Conservation (phyloP, 2,113 vertebrate species). For the Falcunculus frontatus region DNA sequence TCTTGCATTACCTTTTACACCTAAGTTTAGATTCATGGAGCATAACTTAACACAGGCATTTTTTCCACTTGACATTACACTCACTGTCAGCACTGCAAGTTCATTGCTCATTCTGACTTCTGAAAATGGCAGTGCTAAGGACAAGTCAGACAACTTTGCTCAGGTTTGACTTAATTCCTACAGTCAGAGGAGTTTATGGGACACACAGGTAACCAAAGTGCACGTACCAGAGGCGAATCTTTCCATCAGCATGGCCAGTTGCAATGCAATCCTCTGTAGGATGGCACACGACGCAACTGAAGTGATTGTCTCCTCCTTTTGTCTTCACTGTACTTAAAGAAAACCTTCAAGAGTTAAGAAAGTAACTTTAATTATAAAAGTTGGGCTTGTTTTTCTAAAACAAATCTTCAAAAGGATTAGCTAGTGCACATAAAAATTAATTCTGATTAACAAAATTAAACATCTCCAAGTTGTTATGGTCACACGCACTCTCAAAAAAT, state of each 20-base stretch:
- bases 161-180: background rate
- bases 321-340: conserved; percentile 72
- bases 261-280: conserved; percentile 92
- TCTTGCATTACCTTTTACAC: background rate
- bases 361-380: background rate
- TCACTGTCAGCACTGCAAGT: background rate
- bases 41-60: background rate
- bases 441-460: background rate
- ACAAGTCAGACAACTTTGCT: background rate
- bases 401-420: background rate
- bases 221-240: conserved; percentile 90
- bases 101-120: background rate
- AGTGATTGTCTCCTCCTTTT: conserved; percentile 78
- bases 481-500: background rate
- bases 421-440: background rate
- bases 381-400: background rate
- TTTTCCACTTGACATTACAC: background rate
- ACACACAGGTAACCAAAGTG: background rate
- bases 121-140: background rate
- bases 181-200: background rate
- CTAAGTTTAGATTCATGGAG: background rate
- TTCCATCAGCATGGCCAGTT: conserved; percentile 89
- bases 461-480: background rate
- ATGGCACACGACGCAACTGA: conserved; percentile 86
- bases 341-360: conserved; percentile 73